These are phyloP conservation scores for Drosophila pegasa DNA, from an alignment of 2,888 invertebrate genomes.

Conservation along the genomic window DNA sequence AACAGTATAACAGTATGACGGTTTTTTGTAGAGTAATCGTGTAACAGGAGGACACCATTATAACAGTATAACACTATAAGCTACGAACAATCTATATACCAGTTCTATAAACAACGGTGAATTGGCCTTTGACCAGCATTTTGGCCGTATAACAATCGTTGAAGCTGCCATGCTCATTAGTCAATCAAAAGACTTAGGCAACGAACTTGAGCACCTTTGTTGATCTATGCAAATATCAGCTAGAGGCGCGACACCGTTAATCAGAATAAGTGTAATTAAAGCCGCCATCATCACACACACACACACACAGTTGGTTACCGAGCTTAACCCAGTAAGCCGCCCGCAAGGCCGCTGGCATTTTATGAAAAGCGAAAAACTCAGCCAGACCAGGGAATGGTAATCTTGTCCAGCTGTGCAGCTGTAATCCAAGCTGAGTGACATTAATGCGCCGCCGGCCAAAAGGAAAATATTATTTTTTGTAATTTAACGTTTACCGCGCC, in stretches of 20 bases:
- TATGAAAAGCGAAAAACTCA: constrained; percentile 41
- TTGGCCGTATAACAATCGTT: constrained; percentile 14
- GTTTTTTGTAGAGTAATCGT: neutral
- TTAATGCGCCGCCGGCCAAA: constrained; percentile 50
- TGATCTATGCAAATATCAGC: constrained; percentile 63
- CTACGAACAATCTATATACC: neutral
- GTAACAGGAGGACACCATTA: neutral
- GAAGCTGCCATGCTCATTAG: constrained; percentile 38
- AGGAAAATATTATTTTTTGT: constrained; percentile 68
- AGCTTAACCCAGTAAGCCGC: constrained; percentile 51
- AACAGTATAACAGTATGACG: constrained; percentile 8
- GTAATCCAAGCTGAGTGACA: constrained; percentile 48
- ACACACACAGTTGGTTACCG: constrained; percentile 35
- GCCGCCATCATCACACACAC: constrained; percentile 25
- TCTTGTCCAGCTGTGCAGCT: constrained; percentile 52
- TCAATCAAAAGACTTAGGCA: constrained; percentile 67
- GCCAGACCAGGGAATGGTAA: constrained; percentile 36
- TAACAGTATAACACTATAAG: constrained; percentile 3
- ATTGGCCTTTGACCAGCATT: neutral
- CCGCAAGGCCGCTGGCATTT: constrained; percentile 75
- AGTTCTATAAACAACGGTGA: neutral
- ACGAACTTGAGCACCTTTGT: constrained; percentile 55
- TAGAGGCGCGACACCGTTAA: constrained; percentile 65
- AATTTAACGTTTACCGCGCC: constrained; percentile 50
- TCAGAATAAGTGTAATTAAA: constrained; percentile 68